Evolutionary conservation across 2,888 invertebrate species (phyloP), one percentile per base, ranked within the genome.

Genomic region (Cephalotes varians): DNA sequence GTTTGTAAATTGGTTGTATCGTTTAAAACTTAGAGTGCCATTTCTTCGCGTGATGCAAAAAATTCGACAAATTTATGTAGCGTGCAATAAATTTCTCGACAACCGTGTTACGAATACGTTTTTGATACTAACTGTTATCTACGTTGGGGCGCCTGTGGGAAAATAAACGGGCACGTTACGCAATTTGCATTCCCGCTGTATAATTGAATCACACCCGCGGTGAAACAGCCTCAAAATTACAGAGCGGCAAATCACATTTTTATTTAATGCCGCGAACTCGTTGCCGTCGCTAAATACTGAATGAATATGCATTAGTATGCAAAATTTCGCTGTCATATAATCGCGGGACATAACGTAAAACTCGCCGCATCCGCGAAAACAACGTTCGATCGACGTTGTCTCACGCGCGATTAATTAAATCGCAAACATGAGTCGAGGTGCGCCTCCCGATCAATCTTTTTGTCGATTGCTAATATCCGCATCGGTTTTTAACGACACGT

Each of bases 201-300:
- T n/a, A 76, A 76, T 76, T 71, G 71, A 76, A 76, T 76, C 51
- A 71, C 71, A 76, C 12, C 37, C 76, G 71, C 37, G 76, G 69
- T 51, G 71, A 69, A 76, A 76, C 49, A 76, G 76, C 71, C n/a
- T 49, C 69, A 37, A 51, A 76, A 76, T 76, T 67, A 51, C 49
- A 74, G 74, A 69, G 69, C 71, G 76, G 71, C 71, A 69, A 76
- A 76, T 76, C 49, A 71, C 71, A 76, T 76, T 76, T 76, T 76
- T 76, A 76, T 69, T 76, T 76, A 69, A 76, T 76, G 34, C 72
- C 49, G 37, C 49, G 49, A 49, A 37, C 37, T 49, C 76, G 71
- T 34, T 21, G 49, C 37, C 71, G 51, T n/a, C 49, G 37, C 28
- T 76, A 71, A 76, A 51, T 71, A 71, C 69, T n/a, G 76, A 37